phyloP scores from a whole-genome alignment of 2,797 vertebrate species.

The Gymnodraco acuticeps region DNA sequence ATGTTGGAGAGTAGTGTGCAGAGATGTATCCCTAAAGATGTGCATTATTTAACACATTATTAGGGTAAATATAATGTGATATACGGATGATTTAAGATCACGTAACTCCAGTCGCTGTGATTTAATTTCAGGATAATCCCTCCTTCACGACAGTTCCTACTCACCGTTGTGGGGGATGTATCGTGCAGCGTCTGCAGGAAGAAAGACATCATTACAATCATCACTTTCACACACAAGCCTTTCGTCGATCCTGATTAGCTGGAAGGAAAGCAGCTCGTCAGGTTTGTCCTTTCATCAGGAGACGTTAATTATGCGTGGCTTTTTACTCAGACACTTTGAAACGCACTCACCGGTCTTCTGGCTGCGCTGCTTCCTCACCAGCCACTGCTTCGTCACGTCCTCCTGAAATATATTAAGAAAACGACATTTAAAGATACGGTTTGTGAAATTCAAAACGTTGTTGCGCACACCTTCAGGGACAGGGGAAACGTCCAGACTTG shows the following conservation, averaged over 20 bases:
- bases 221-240: background rate
- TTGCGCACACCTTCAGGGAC: no score
- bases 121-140: background rate
- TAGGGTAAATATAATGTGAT: no score
- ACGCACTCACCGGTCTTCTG: conserved; percentile 78
- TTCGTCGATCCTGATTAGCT: conserved; percentile 15
- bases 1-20: no score
- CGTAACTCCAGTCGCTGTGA: no score
- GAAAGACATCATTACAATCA: conserved; percentile 6
- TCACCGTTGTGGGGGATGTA: conserved; percentile 86
- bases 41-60: no score
- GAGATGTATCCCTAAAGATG: no score
- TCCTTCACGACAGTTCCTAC: conserved; percentile 31
- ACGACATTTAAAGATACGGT: background rate
- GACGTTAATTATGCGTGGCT: background rate
- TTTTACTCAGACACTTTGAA: background rate
- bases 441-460: no score
- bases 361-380: conserved; percentile 82
- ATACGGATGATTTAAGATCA: no score
- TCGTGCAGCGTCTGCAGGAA: conserved; percentile 76
- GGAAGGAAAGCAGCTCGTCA: conserved; percentile 15
- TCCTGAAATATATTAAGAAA: conserved; percentile 66
- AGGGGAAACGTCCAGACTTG: no score
- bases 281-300: background rate
- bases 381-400: conserved; percentile 83